Evolutionary conservation across 2,888 invertebrate genomes (phyloP), one percentile per base, ranked within the genome.

Genomic region (Aporophyla lueneburgensis): DNA sequence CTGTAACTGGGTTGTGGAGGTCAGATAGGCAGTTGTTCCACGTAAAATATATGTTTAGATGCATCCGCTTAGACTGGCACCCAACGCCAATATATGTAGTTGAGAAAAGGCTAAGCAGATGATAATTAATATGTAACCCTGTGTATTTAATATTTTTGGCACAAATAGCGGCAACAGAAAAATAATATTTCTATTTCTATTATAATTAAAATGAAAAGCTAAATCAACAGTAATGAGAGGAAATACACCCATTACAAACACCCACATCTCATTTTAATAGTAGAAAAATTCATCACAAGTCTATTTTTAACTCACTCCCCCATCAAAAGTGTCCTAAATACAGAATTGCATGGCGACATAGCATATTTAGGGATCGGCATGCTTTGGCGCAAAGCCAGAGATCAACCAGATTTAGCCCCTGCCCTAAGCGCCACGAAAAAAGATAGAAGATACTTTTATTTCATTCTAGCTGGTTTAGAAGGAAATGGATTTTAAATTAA

Each of bases 251-350:
- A 80, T 80, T 74, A 19, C 16, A n/a, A 54, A 74, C 80, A 33
- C 81, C 81, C 81, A 81, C 82, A 81, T 70, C 59, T 81, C 69
- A 80, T 80, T 72, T 78, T 69, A 80, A 77, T 73, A 75, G 75
- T 67, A 58, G 80, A 87, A 84, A 82, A 75, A 87, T 74, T 71
- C 67, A 87, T 85, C 81, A 87, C 65, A 53, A 59, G 5, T 86
- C 90, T 93, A 93, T 91, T 91, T 89, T 86, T 89, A 88, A 75
- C 43, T 71, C n/a, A 76, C 87, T 92, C 93, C 95, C 94, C 95
- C 93, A 92, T 93, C 92, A 93, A 94, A 94, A 92, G 90, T 92
- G 95, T 93, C 94, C 95, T 94, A 92, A 93, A 95, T 95, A 92
- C 94, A 93, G 93, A 94, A 94, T 93, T 93, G 95, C 94, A 94